Conservation (phyloP, 2,888 invertebrate species). For the Sarcophaga caerulescens region DNA sequence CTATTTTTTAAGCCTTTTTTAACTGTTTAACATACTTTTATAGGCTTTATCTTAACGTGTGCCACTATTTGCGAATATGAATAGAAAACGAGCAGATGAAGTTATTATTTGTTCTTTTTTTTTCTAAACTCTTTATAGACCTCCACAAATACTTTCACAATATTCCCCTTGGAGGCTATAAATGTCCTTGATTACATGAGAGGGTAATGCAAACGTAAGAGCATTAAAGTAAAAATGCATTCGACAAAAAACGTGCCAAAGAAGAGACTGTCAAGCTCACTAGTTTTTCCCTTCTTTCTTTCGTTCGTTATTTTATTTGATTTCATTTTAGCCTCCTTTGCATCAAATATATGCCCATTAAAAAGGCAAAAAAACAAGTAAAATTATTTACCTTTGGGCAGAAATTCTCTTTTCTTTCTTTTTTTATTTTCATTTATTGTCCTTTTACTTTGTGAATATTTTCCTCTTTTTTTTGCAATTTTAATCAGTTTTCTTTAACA, state of each 20-base stretch:
- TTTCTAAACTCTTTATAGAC: not conserved
- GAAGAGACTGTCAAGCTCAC: constrained; percentile 15
- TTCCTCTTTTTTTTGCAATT: not conserved
- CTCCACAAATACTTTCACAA: constrained; percentile 50
- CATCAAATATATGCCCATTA: not conserved
- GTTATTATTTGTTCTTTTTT: not conserved
- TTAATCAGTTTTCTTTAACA: constrained; percentile 2
- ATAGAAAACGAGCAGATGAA: not conserved
- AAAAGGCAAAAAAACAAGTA: constrained; percentile 13
- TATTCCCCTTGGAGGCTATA: constrained; percentile 38
- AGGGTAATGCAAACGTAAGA: constrained; percentile 40
- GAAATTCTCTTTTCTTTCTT: not conserved
- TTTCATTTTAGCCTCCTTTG: not conserved
- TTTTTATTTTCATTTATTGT: not conserved
- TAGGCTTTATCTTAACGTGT: not conserved
- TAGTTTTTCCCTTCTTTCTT: not conserved
- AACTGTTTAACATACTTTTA: not conserved
- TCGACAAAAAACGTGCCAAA: not conserved
- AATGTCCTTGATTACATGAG: constrained; percentile 64
- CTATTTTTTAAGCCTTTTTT: too few species aligned
- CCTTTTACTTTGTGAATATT: constrained; percentile 36
- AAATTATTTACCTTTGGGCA: constrained; percentile 50
- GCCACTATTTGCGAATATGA: not conserved
- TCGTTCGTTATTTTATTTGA: not conserved
- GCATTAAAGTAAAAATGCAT: constrained; percentile 3